Conservation (phyloP, 2,113 vertebrate genomes). For the Myotis brandtii region DNA sequence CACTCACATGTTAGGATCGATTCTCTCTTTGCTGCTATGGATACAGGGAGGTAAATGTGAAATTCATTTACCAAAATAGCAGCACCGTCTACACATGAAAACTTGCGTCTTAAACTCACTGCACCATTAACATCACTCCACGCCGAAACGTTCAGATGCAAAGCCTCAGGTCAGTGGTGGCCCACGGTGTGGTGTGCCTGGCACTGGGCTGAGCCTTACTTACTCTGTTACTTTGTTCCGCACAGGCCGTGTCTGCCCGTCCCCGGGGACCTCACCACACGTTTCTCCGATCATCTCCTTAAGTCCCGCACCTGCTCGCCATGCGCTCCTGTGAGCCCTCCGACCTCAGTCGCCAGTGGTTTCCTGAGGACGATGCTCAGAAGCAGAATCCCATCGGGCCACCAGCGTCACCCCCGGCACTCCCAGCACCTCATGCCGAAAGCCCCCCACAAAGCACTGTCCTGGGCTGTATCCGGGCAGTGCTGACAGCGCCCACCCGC, state of each 20-base stretch:
- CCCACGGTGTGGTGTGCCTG: background rate
- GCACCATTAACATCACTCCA: background rate
- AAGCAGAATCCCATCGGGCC: too few species aligned
- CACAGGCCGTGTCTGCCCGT: background rate
- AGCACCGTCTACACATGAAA: background rate
- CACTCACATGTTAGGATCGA: background rate
- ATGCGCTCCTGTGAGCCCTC: background rate
- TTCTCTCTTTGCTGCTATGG: background rate
- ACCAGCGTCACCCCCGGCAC: too few species aligned
- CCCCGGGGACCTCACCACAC: background rate
- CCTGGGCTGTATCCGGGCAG: too few species aligned
- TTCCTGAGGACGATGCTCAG: too few species aligned
- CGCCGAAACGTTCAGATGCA: background rate
- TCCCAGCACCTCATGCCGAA: background rate
- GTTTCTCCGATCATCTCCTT: background rate
- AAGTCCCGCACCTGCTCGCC: background rate
- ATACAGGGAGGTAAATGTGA: background rate
- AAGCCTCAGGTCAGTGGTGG: background rate
- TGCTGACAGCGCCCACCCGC: rapidly evolving
- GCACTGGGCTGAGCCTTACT: background rate
- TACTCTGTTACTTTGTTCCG: background rate
- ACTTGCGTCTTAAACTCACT: background rate
- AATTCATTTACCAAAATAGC: background rate
- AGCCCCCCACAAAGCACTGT: background rate
- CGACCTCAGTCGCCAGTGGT: background rate